Conservation (phyloP, 2,113 vertebrate species). For the Anhinga anhinga region DNA sequence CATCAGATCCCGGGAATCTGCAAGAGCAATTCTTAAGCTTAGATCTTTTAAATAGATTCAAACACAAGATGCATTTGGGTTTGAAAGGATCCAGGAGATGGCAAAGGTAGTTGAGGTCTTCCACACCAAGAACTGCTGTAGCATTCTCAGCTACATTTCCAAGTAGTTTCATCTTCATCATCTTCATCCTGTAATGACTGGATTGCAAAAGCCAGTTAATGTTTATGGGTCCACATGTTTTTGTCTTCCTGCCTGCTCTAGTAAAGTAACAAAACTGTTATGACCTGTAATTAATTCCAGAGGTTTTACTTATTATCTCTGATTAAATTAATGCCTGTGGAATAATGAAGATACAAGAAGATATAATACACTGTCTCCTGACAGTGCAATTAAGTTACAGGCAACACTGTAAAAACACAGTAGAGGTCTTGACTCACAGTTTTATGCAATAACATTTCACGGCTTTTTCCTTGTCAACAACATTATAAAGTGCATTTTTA, state of each 20-base stretch:
- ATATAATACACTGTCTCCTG: not conserved
- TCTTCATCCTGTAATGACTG: not conserved
- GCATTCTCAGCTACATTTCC: not conserved
- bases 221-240: not conserved
- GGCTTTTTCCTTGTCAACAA: not conserved
- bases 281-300: slow-evolving; percentile 29
- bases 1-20: not conserved
- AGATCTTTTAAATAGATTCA: not conserved
- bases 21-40: not conserved
- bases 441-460: not conserved
- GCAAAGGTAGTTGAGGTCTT: not conserved
- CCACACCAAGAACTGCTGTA: not conserved
- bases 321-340: slow-evolving; percentile 9
- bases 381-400: not conserved
- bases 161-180: not conserved
- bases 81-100: not conserved
- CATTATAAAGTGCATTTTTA: not conserved
- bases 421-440: not conserved
- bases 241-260: not conserved
- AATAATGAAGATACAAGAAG: not conserved
- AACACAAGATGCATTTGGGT: not conserved
- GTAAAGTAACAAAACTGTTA: slow-evolving; percentile 11
- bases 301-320: slow-evolving; percentile 9
- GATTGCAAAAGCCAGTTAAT: not conserved
- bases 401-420: not conserved